Evolutionary conservation across 2,113 vertebrate genomes (phyloP).

Genomic region (Cariama cristata): DNA sequence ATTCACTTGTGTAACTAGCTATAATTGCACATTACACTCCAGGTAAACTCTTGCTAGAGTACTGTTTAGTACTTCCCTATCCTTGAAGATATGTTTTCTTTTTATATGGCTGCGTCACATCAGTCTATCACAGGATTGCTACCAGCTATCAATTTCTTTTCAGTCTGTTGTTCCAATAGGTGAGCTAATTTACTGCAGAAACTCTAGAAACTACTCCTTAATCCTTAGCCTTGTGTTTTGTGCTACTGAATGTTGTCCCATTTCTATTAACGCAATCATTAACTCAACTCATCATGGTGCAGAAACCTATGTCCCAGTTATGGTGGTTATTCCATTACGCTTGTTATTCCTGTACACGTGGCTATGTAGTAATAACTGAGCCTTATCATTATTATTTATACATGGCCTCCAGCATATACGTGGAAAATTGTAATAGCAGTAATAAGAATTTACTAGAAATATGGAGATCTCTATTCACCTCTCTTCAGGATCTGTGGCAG

Average conservation of each 20-base stretch:
- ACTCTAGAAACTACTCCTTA: not conserved
- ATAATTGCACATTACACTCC: not conserved
- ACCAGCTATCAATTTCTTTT: not conserved
- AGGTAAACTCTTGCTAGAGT: not conserved
- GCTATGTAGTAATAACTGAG: not conserved
- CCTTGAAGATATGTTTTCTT: not conserved
- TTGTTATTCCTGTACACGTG: not conserved
- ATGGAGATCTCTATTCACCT: not conserved
- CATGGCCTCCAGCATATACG: not conserved
- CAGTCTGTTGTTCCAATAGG: not conserved
- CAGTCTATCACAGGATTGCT: not conserved
- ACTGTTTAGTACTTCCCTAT: not conserved
- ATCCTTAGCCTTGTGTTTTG: not conserved
- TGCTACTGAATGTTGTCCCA: not conserved
- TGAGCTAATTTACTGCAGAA: not conserved
- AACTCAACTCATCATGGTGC: not conserved
- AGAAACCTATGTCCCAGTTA: not conserved
- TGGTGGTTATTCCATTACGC: not conserved
- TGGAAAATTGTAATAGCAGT: not conserved
- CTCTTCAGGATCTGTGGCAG: not conserved
- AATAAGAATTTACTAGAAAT: not conserved
- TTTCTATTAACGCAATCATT: not conserved
- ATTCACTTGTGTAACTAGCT: not conserved
- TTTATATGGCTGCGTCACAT: not conserved
- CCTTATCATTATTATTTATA: not conserved